Base-by-base conservation (phyloP, 53 echinoderm and acorn worm species). In the Holothuria scabra region DNA sequence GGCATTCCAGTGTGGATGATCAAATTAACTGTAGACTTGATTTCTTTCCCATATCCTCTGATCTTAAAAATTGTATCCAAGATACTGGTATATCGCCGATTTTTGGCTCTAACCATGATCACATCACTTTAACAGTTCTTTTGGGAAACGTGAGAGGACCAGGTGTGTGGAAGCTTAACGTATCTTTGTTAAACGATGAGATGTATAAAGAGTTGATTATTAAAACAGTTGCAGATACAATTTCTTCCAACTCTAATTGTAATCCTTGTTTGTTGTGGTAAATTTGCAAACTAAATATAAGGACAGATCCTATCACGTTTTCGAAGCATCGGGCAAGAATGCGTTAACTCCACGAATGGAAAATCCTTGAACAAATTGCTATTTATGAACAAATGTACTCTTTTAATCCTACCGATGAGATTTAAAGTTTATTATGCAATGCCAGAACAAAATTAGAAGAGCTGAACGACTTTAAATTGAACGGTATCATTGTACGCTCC, bases 111-210 rank as follows among this genome's bases (percentile, higher is more conserved):
- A 30, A 66, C 26, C 34, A 66, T 6, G 28, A 66, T 2, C 26
- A 30, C 12, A 28, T 25, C 13, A 66, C 66, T 66, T 33, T 23
- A 66, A 10, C 19, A 8, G 12, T 66, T 66, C 66, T 66, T 10
- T 18, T 66, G 8, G 33, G 10, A 18, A 3, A 19, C 9, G 24
- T 33, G 6, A 25, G 66, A 66, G 66, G 8, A 8, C 32, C 23
- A 66, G 66, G 66, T 8, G 66, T 66, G 13, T 66, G 66, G 66
- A 66, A 66, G 29, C 66, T 66, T 13, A 66, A 25, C 28, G 29
- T 66, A 6, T 66, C 26, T 25, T 66, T 66, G 8, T 23, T 66
- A 66, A 66, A 66, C 16, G 66, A 66, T 66, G 66, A 66, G 66
- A 13, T 10, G 13, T 60, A 60, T 12, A 60, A 12, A 12, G 13